These are phyloP conservation scores for Uropsilus gracilis DNA, from an alignment of 2,113 vertebrate genomes.

Conservation along the genomic window DNA sequence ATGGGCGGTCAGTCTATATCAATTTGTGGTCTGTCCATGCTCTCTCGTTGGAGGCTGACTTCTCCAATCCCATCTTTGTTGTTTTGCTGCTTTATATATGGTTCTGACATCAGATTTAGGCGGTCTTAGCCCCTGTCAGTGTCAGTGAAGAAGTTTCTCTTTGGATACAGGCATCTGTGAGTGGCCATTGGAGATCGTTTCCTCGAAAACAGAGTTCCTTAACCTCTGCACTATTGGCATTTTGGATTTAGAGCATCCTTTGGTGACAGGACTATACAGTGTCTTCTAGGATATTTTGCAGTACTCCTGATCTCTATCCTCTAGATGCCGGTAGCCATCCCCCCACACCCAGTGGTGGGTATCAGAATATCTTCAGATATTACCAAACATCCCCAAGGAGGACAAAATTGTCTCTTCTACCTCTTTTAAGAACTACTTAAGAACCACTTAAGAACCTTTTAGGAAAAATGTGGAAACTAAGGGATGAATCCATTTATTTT, in stretches of 20 bases:
- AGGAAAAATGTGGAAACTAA: background rate
- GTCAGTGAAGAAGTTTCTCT: no score
- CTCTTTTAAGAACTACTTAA: background rate
- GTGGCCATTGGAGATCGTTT: no score
- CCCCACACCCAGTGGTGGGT: background rate
- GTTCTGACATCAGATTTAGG: no score
- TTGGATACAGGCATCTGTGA: no score
- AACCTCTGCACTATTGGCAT: background rate
- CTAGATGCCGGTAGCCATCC: background rate
- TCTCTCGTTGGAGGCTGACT: no score
- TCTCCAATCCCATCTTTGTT: no score
- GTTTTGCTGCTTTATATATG: no score
- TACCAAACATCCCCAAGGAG: background rate
- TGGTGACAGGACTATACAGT: background rate
- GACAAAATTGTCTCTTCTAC: background rate
- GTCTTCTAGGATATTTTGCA: background rate
- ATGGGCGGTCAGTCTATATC: no score
- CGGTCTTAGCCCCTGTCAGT: no score
- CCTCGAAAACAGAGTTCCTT: background rate
- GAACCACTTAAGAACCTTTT: no score
- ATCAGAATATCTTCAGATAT: background rate
- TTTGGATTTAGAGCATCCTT: background rate
- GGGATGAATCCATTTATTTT: constrained; percentile 8
- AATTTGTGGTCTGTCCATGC: no score
- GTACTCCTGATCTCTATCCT: background rate